Conservation (phyloP, 2,113 vertebrate species). For the Girardinichthys multiradiatus region DNA sequence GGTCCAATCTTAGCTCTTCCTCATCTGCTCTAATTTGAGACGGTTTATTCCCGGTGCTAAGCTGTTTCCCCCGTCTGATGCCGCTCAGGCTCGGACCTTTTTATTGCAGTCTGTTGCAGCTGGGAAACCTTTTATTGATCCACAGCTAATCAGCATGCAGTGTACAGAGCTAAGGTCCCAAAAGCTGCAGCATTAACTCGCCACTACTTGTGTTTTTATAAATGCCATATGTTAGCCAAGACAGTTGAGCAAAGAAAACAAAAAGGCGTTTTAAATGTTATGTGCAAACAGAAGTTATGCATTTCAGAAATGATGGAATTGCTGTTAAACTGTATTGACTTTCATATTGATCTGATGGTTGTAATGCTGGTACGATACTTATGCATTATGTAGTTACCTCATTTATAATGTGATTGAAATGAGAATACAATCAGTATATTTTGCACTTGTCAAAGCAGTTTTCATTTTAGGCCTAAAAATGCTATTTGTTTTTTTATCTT, state of each 20-base stretch:
- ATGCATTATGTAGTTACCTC: conserved; percentile 53
- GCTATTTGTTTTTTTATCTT: neutral
- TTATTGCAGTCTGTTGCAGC: conserved; percentile 32
- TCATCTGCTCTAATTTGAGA: conserved; percentile 24
- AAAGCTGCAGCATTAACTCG: conserved; percentile 11
- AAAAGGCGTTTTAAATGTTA: conserved; percentile 7
- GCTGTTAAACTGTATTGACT: conserved; percentile 43
- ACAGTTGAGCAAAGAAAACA: neutral
- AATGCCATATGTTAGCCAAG: conserved; percentile 13
- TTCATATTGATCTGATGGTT: conserved; percentile 30
- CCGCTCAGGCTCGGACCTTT: conserved; percentile 33
- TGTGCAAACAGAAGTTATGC: conserved; percentile 14
- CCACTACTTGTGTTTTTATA: neutral
- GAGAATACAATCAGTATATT: conserved; percentile 33
- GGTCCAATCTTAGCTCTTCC: conserved; percentile 56
- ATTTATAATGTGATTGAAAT: conserved; percentile 24
- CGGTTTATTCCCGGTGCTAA: conserved; percentile 58
- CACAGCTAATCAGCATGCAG: conserved; percentile 24
- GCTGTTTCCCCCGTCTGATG: conserved; percentile 37
- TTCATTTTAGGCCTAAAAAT: conserved; percentile 30
- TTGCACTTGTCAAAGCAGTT: conserved; percentile 22
- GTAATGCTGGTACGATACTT: conserved; percentile 39
- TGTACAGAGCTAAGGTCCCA: conserved; percentile 4
- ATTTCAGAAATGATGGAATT: conserved; percentile 41
- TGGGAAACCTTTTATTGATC: conserved; percentile 36